Percentiles rank a stretch among this genome's conserved stretches.
Conservation (phyloP, 2,888 invertebrate genomes). For the Boloria selene region DNA sequence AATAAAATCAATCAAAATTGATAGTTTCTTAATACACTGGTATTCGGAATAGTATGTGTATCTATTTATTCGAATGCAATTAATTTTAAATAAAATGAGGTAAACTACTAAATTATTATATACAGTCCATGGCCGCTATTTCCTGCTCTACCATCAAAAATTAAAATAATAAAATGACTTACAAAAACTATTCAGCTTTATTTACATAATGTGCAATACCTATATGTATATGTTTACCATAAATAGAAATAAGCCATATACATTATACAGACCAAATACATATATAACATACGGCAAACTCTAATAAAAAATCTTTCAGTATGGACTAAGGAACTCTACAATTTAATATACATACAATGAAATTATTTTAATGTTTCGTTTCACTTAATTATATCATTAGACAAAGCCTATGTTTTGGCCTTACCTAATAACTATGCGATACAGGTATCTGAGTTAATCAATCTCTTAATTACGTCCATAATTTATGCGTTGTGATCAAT, state of each 20-base stretch:
- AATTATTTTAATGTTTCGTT: conserved; percentile 1
- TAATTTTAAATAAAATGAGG: conserved; percentile 18
- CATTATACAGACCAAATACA: not conserved
- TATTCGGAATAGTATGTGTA: not conserved
- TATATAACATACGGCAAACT: no score
- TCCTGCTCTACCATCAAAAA: conserved; percentile 16
- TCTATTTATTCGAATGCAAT: conserved; percentile 12
- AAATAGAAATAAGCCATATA: no score
- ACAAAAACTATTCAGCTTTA: not conserved
- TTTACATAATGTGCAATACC: no score
- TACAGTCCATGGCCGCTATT: conserved; percentile 3
- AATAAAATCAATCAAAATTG: conserved; percentile 3
- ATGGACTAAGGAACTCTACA: not conserved
- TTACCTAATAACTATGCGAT: conserved; percentile 34
- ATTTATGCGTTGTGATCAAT: conserved; percentile 38
- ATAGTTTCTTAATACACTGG: conserved; percentile 10
- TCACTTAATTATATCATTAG: conserved; percentile 10
- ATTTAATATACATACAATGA: not conserved
- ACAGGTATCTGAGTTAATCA: conserved; percentile 37
- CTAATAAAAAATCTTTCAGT: no score
- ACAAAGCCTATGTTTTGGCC: conserved; percentile 21
- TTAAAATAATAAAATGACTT: conserved; percentile 9
- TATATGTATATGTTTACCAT: no score
- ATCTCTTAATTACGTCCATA: conserved; percentile 39
- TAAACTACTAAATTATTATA: conserved; percentile 15